phyloP scores from a whole-genome alignment of 2,888 invertebrate species.

The Trimorus sp. region DNA sequence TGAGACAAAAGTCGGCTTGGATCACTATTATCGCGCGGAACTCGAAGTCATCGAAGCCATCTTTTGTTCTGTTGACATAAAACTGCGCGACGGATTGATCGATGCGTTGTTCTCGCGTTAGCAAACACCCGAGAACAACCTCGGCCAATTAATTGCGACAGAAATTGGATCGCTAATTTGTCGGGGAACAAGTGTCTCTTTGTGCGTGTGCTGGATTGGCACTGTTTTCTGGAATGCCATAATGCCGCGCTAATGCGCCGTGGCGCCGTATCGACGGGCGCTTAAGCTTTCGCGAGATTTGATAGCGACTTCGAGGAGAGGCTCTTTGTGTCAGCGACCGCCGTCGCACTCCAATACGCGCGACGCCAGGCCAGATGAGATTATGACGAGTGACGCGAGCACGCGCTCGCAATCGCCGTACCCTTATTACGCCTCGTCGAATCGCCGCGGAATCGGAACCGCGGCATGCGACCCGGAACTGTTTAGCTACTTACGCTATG shows the following conservation, averaged over 20 bases:
- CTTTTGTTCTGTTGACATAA: too few relatives aligned
- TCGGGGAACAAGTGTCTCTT: too few relatives aligned
- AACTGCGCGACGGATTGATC: too few relatives aligned
- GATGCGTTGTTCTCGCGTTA: too few relatives aligned
- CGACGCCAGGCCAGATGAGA: conserved; percentile 45
- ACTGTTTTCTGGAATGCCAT: conserved; percentile 29
- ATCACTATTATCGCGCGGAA: too few relatives aligned
- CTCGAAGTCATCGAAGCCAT: too few relatives aligned
- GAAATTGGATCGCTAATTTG: too few relatives aligned
- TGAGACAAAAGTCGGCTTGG: conserved; percentile 1
- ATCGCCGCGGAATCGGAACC: conserved; percentile 26
- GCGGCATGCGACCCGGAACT: too few relatives aligned
- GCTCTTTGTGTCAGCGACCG: conserved; percentile 59
- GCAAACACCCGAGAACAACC: too few relatives aligned
- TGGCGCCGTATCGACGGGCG: conserved; percentile 52
- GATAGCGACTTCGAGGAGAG: conserved; percentile 45
- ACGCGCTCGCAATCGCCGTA: conserved; percentile 30
- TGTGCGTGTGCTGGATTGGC: too few relatives aligned
- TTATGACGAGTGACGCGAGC: conserved; percentile 50
- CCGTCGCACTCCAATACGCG: conserved; percentile 48
- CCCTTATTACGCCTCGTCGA: conserved; percentile 31
- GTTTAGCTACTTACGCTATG: too few relatives aligned
- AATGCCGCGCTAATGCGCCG: conserved; percentile 45
- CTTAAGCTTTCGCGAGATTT: conserved; percentile 48
- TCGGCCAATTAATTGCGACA: too few relatives aligned